Evolutionary conservation across 2,888 invertebrate genomes (phyloP).

Genomic region (Philereme vetulata): DNA sequence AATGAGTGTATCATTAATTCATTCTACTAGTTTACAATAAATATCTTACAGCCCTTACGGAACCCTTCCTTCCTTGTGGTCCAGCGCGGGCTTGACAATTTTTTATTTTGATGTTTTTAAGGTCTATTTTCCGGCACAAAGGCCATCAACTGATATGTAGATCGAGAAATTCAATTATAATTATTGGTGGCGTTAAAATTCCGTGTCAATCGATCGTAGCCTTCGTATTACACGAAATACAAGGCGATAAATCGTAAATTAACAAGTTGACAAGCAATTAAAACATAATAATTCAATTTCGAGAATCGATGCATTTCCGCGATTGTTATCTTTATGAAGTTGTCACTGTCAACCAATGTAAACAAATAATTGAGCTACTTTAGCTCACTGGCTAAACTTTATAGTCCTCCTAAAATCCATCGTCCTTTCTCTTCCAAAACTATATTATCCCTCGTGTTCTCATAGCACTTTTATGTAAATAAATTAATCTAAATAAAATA

Average conservation of each 20-base stretch:
- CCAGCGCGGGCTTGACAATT: too few species aligned
- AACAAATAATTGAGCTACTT: too few species aligned
- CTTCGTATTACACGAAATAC: conserved; percentile 11
- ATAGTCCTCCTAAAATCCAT: too few species aligned
- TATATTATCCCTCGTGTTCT: too few species aligned
- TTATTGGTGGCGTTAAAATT: conserved; percentile 25
- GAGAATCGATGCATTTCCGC: conserved; percentile 7
- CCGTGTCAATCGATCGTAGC: conserved; percentile 10
- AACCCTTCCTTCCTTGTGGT: too few species aligned
- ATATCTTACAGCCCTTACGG: too few species aligned
- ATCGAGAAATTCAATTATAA: conserved; percentile 20
- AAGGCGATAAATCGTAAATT: conserved; percentile 18
- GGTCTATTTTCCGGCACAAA: conserved; percentile 24
- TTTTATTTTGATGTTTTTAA: conserved; percentile 18
- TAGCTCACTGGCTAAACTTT: too few species aligned
- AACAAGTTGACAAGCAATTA: conserved; percentile 19
- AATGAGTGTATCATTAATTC: too few species aligned
- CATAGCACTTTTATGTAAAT: too few species aligned
- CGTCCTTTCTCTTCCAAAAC: too few species aligned
- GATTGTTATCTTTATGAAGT: conserved; percentile 3
- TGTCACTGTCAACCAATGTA: conserved; percentile 1
- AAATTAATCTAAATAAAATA: too few species aligned
- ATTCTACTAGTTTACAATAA: too few species aligned
- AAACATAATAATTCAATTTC: conserved; percentile 4
- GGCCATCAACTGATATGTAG: conserved; percentile 26